These are phyloP conservation scores for Mustelus asterias DNA, from an alignment of 2,113 vertebrate species.

Conservation along the genomic window DNA sequence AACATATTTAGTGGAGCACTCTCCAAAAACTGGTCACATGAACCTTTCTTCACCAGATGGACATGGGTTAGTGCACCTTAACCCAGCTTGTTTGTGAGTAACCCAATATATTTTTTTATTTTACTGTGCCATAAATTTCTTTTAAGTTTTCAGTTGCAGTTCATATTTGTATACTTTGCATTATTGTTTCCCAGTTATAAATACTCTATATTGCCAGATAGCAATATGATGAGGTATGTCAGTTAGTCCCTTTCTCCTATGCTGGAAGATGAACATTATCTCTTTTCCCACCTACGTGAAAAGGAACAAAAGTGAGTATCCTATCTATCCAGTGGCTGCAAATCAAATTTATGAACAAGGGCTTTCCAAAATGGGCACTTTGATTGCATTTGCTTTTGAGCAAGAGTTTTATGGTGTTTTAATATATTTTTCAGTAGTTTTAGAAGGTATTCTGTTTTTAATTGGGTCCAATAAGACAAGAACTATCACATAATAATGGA, in stretches of 20 bases:
- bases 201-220: neutral
- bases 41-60: neutral
- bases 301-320: neutral
- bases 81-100: conserved; percentile 21
- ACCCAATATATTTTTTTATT: neutral
- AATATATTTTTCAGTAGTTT: neutral
- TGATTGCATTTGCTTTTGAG: neutral
- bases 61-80: neutral
- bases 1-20: conserved; percentile 18
- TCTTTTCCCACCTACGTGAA: neutral
- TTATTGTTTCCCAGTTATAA: neutral
- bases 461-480: neutral
- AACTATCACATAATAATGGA: neutral
- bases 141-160: neutral
- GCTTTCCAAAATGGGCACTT: neutral
- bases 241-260: neutral
- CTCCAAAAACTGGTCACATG: neutral
- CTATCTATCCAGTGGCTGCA: neutral
- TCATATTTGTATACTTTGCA: neutral
- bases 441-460: neutral
- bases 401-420: neutral
- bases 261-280: neutral
- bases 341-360: neutral
- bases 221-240: neutral
- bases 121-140: neutral